Percentiles rank a stretch among this genome's conserved stretches.
These are phyloP conservation scores for Masnerella sp. DNA, from an alignment of 2,888 invertebrate genomes.

Conservation along the genomic window DNA sequence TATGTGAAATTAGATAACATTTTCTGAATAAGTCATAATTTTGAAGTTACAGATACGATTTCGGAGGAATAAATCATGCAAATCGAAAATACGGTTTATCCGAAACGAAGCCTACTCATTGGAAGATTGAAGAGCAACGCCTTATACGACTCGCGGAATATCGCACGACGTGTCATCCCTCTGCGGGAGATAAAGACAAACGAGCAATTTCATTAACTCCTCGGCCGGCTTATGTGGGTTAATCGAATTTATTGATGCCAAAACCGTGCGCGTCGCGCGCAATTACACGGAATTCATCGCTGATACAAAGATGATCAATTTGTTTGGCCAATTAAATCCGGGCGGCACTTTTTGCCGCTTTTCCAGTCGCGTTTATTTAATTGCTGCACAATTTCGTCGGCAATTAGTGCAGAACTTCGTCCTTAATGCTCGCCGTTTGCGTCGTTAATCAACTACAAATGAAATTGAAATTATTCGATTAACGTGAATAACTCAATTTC, in stretches of 20 bases:
- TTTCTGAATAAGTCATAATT: no score
- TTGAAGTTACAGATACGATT: no score
- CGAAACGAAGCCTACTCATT: slow-evolving; percentile 21
- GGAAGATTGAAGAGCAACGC: slow-evolving; percentile 34
- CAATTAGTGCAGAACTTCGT: slow-evolving; percentile 27
- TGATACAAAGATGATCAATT: slow-evolving; percentile 30
- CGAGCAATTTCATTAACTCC: slow-evolving; percentile 25
- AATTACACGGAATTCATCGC: slow-evolving; percentile 31
- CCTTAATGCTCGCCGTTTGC: neutral
- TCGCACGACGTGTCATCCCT: slow-evolving; percentile 29
- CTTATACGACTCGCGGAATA: slow-evolving; percentile 1
- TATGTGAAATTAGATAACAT: no score
- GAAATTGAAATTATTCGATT: slow-evolving; percentile 1
- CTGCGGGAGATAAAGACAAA: slow-evolving; percentile 37
- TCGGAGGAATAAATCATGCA: slow-evolving; percentile 36
- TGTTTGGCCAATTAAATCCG: slow-evolving; percentile 11
- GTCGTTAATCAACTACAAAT: slow-evolving; percentile 25
- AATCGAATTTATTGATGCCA: slow-evolving; percentile 37
- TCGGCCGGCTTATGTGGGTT: slow-evolving; percentile 35
- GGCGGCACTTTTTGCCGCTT: slow-evolving; percentile 24
- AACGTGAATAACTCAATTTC: no score
- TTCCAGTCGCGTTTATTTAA: slow-evolving; percentile 14
- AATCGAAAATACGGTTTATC: slow-evolving; percentile 28
- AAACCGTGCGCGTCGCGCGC: slow-evolving; percentile 33
- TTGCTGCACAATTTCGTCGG: slow-evolving; percentile 21